Evolutionary conservation across 2,888 invertebrate species (phyloP).

Genomic region (Mermis nigrescens): DNA sequence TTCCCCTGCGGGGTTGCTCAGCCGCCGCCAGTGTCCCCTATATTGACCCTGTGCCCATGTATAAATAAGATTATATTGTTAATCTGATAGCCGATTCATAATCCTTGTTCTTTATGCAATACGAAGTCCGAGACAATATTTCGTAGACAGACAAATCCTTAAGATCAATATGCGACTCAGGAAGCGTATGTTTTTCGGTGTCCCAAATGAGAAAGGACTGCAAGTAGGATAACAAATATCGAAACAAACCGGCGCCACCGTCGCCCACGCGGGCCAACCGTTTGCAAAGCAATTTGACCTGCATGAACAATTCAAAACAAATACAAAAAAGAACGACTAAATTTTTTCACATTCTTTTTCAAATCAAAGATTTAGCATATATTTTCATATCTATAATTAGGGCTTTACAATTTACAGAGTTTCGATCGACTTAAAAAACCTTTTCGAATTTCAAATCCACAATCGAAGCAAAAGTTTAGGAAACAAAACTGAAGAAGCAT

Average conservation of each 20-base stretch:
- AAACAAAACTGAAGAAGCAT: too few relatives aligned
- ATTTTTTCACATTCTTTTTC: slow-evolving; percentile 52
- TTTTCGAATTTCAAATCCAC: too few relatives aligned
- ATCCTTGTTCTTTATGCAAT: slow-evolving; percentile 70
- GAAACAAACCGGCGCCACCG: slow-evolving; percentile 56
- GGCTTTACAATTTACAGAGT: too few relatives aligned
- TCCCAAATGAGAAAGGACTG: slow-evolving; percentile 54
- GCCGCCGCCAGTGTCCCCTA: too few relatives aligned
- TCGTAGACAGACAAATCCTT: slow-evolving; percentile 56
- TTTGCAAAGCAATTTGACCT: slow-evolving; percentile 51
- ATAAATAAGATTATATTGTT: too few relatives aligned
- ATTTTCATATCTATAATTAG: too few relatives aligned
- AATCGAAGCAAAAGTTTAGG: too few relatives aligned
- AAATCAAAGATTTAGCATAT: too few relatives aligned
- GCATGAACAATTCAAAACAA: too few relatives aligned
- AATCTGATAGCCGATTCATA: slow-evolving; percentile 63
- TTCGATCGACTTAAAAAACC: too few relatives aligned
- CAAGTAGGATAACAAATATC: slow-evolving; percentile 54
- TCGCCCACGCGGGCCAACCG: slow-evolving; percentile 69
- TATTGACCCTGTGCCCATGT: too few relatives aligned
- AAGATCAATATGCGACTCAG: slow-evolving; percentile 18
- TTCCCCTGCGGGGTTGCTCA: too few relatives aligned
- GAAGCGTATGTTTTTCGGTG: slow-evolving; percentile 11
- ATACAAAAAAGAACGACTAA: slow-evolving; percentile 34
- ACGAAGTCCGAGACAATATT: slow-evolving; percentile 69